Evolutionary conservation across 92 coral and sea anemone genomes (phyloP), one percentile per base, ranked within the genome.

Genomic region (Epizoanthus stellaris): DNA sequence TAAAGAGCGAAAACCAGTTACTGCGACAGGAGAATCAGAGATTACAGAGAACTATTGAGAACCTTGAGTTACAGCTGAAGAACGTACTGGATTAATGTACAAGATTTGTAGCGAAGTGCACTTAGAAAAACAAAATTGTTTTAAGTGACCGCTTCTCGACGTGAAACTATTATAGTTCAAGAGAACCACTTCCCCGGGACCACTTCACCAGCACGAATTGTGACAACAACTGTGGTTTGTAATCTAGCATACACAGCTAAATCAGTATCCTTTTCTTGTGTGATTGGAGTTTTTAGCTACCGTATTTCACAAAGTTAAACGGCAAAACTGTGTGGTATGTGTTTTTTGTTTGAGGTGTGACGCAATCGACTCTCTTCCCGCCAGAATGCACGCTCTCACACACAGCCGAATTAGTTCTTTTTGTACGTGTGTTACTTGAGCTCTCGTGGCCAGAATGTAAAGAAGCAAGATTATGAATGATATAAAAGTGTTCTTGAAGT

Each of bases 1-100:
- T 88, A 4, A 93, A 92, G 49, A 82, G 81, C 36, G 98, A 94
- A 80, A 94, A 94, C 68, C 91, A 92, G 67, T 80, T 85, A 67
- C 87, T 94, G 10, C 85, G 95, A 12, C 92, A 92, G 23, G 98
- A 94, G 82, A 94, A 94, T 75, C 60, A 74, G 64, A 84, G 94
- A 61, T 77, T 94, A 65, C 89, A 85, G 45, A 90, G 91, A 81
- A 75, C 92, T 3, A 90, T 94, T 40, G 89, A 94, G 64, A 82
- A 68, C 47, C 77, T 87, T 40, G 77, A 82, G 61, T 13, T 62
- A 14, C 83, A 79, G 70, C 53, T 79, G 72, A 63, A 79, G 42
- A 62, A 63, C n/a, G 21, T 17, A 45, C 59, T 17, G 39, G 65
- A 79, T n/a, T 79, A 63, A 79, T 3, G 8, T 49, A 49, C 34